Evolutionary conservation across 2,113 vertebrate genomes (phyloP), one percentile per base, ranked within the genome.

Genomic region (Brachirus orientalis): DNA sequence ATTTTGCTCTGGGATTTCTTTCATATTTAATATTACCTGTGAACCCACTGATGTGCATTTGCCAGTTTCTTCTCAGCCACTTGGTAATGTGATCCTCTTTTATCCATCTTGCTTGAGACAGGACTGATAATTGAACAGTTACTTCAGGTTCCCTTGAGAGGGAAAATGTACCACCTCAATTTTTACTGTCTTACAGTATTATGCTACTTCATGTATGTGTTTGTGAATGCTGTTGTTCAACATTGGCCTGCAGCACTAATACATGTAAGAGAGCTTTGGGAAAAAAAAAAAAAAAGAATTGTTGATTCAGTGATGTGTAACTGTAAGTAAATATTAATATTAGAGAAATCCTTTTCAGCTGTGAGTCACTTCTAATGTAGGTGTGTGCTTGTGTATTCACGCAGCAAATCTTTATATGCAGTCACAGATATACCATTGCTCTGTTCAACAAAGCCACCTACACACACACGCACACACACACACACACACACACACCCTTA

Each of bases 1-100:
- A 41, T 77, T 55, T 72, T 67, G 46, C 48, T 2, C 36, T 40
- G 69, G 69, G 69, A 74, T 69, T 68, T 61, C 11, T 47, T 48
- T 40, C 20, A 16, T 54, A 52, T 51, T 68, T 17, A 1, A 57
- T 56, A 17, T 57, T 33, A 47, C 63, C 18, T 54, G 33, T 72
- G 56, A 62, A 57, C 38, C 22, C 45, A 36, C 52, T 76, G n/a
- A 57, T 18, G 36, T 75, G 18, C 68, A 19, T 56, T 45, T 57
- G 36, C 51, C 19, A 19, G 50, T 51, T 66, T 62, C 17, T 37
- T 68, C 43, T 59, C n/a, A 45, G 33, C 48, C 70, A 40, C 37
- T 13, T 33, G 44, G 53, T 77, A 64, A 60, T 59, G 16, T 38
- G 14, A 45, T 57, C 7, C 64, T 75, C n/a, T 65, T 67, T 78